Conservation (phyloP, 2,888 invertebrate species). For the Microctonus hyperodae region DNA sequence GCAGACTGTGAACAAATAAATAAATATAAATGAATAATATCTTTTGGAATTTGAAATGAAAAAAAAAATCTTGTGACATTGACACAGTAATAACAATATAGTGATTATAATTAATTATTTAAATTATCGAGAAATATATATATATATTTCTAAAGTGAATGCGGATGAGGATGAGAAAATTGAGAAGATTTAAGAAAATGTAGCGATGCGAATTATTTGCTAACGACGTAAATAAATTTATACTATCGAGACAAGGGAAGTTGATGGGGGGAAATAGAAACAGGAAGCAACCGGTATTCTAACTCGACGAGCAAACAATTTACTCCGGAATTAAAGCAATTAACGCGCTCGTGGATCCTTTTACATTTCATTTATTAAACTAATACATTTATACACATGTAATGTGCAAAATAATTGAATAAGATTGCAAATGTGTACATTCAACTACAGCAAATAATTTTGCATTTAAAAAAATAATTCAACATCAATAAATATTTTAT, state of each 20-base stretch:
- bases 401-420: too few species aligned
- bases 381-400: not conserved
- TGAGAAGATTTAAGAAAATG: not conserved
- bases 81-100: too few species aligned
- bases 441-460: not conserved
- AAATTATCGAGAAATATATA: not conserved
- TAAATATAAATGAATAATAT: too few species aligned
- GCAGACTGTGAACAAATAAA: not conserved
- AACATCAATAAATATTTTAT: not conserved
- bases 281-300: slow-evolving; percentile 51
- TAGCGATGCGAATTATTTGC: slow-evolving; percentile 15
- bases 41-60: not conserved
- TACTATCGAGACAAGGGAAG: slow-evolving; percentile 35
- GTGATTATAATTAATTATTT: not conserved
- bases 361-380: slow-evolving; percentile 17
- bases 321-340: slow-evolving; percentile 48
- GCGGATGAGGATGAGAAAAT: not conserved
- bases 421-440: too few species aligned
- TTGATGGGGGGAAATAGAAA: slow-evolving; percentile 15
- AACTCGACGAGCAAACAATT: slow-evolving; percentile 33
- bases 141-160: not conserved
- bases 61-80: not conserved
- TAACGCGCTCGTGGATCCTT: slow-evolving; percentile 36
- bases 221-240: slow-evolving; percentile 31
- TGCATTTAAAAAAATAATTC: not conserved